These are phyloP conservation scores for Tiliqua scincoides DNA, from an alignment of 2,113 vertebrate genomes.

Conservation along the genomic window DNA sequence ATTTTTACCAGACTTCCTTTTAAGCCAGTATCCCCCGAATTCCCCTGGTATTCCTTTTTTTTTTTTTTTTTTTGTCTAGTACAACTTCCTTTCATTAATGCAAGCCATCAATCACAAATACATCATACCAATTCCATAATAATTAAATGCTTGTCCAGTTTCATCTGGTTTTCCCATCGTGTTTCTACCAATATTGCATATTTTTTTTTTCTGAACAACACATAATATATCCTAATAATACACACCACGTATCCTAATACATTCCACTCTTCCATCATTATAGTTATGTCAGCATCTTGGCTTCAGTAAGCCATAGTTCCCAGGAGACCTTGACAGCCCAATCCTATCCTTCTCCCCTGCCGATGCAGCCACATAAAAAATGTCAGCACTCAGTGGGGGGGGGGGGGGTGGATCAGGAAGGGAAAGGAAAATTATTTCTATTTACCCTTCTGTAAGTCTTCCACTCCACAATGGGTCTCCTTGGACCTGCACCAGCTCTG, in stretches of 20 bases:
- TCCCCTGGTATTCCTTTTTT: not conserved
- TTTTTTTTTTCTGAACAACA: not conserved
- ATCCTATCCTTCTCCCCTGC: too few relatives aligned
- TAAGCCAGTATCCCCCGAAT: not conserved
- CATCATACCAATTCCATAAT: not conserved
- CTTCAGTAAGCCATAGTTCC: not conserved
- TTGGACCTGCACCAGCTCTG: too few relatives aligned
- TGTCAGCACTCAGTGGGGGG: too few relatives aligned
- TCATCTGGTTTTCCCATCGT: not conserved
- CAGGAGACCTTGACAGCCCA: too few relatives aligned
- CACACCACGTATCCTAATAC: not conserved
- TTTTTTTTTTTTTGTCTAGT: not conserved
- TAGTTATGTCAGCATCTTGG: not conserved
- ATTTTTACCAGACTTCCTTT: not conserved
- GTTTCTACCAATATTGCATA: not conserved
- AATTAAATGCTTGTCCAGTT: not conserved
- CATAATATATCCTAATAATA: not conserved
- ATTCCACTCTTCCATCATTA: not conserved
- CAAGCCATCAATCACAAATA: not conserved
- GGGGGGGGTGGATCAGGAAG: too few relatives aligned
- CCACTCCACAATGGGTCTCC: too few relatives aligned
- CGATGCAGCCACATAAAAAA: too few relatives aligned
- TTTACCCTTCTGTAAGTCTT: too few relatives aligned
- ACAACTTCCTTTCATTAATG: too few relatives aligned
- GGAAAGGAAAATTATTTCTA: too few relatives aligned